A percentile compares a stretch with the other conserved stretches of the same genome.
These are phyloP conservation scores for Sycobia sp. DNA, from an alignment of 1,140 invertebrate species.

Conservation along the genomic window DNA sequence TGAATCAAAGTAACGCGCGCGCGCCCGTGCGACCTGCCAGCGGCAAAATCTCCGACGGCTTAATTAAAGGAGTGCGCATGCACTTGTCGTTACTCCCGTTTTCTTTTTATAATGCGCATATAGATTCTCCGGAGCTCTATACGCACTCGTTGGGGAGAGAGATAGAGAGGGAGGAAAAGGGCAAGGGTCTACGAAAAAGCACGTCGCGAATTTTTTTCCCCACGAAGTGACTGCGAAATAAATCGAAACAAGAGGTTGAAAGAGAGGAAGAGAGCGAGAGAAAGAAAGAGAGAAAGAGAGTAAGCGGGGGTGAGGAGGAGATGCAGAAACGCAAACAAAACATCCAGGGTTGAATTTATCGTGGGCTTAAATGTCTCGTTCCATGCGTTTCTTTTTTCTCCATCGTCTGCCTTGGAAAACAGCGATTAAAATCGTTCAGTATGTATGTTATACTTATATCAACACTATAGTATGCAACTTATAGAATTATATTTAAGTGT, in stretches of 20 bases:
- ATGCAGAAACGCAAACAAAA: conserved; percentile 13
- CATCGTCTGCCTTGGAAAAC: background rate
- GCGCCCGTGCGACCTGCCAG: too few species aligned
- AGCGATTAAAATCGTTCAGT: too few species aligned
- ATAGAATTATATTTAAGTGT: too few species aligned
- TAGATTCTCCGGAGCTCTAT: background rate
- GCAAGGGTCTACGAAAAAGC: too few species aligned
- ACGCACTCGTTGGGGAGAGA: background rate
- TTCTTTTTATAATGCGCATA: background rate
- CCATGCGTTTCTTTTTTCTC: background rate
- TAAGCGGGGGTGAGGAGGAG: background rate
- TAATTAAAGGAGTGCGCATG: conserved; percentile 7
- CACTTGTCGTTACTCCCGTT: conserved; percentile 1
- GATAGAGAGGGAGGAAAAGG: too few species aligned
- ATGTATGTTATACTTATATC: too few species aligned
- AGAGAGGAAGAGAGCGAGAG: too few species aligned
- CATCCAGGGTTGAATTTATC: conserved; percentile 3
- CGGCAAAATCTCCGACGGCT: conserved; percentile 10
- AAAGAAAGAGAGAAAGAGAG: too few species aligned
- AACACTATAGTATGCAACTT: too few species aligned
- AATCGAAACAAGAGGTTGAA: too few species aligned
- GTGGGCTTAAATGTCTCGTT: conserved; percentile 16
- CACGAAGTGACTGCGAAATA: conserved; percentile 6
- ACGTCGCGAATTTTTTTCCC: background rate
- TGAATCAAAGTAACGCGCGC: conserved; percentile 3